These are phyloP conservation scores for Dasysyrphus tricinctus DNA, from an alignment of 2,888 invertebrate species.

Conservation along the genomic window DNA sequence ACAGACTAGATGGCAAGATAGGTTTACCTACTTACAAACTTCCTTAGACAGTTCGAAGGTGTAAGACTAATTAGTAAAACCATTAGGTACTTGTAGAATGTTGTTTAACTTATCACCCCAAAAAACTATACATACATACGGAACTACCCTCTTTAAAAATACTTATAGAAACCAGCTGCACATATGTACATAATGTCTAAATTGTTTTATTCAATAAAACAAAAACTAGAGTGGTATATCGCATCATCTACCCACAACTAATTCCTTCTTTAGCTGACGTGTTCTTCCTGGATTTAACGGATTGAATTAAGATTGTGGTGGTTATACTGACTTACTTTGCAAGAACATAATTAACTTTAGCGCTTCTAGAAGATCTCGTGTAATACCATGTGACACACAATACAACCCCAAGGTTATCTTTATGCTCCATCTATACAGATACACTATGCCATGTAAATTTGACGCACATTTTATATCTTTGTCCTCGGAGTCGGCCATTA, in stretches of 20 bases:
- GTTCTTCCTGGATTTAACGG: slow-evolving; percentile 42
- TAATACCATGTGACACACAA: slow-evolving; percentile 62
- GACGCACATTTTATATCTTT: slow-evolving; percentile 56
- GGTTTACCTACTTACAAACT: slow-evolving; percentile 1
- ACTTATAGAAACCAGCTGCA: not conserved
- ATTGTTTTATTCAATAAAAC: slow-evolving; percentile 16
- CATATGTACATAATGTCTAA: not conserved
- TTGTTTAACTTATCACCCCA: not conserved
- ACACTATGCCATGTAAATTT: not conserved
- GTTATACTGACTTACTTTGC: slow-evolving; percentile 16
- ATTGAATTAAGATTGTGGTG: slow-evolving; percentile 29
- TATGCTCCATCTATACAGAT: no score
- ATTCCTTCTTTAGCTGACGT: slow-evolving; percentile 50
- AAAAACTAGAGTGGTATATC: not conserved
- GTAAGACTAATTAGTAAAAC: slow-evolving; percentile 11
- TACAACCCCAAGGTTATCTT: slow-evolving; percentile 62
- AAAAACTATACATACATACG: not conserved
- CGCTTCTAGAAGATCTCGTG: slow-evolving; percentile 36
- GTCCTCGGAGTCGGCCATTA: slow-evolving; percentile 25
- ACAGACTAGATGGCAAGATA: not conserved
- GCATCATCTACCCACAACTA: slow-evolving; percentile 6
- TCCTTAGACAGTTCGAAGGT: not conserved
- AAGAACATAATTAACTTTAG: slow-evolving; percentile 41
- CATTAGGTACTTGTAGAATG: not conserved
- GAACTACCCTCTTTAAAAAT: slow-evolving; percentile 13